Evolutionary conservation across 2,888 invertebrate genomes (phyloP), one percentile per base, ranked within the genome.

Genomic region (Sminthurinus aureus): DNA sequence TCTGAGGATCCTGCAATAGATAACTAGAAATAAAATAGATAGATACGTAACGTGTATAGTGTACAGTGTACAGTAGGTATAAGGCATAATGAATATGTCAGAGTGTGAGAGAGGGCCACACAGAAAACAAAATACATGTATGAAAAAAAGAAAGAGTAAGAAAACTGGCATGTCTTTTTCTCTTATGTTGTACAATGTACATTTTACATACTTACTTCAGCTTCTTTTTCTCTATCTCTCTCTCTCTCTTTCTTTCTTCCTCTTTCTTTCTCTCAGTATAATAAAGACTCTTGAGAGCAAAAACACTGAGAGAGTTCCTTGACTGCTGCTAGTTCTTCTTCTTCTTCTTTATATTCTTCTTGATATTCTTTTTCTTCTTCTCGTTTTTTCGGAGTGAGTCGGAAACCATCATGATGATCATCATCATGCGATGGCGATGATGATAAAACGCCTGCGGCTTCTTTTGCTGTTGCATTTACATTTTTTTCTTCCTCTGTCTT

Each of bases 311-410:
- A 75, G 76, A 82, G 82, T 82, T 82, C 82, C 75, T 82, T 82
- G 82, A 82, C 82, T 76, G 79, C 26, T 12, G 38, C 38, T 38
- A 6, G 3, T 38, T 1, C 38, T 38, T 38, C 38, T 38, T 38
- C 38, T 38, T 24, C 74, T 81, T 67, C 67, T 67, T 67, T 0
- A 38, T 38, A 38, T 38, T 38, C 38, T 38, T 38, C 6, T 38
- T 38, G 3, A 38, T 38, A 1, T 38, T 38, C 38, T 38, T 38
- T 38, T 38, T 38, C 38, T 38, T 24, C 74, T 81, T 26, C 26
- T 71, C 24, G 15, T 82, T 82, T 81, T 82, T 75, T 82, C 82
- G 82, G 82, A 76, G 82, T 52, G 76, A 82, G 82, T 76, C 82
- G 76, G 76, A 74, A 76, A 73, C 75, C 74, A 81, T 74, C 74